A percentile compares a stretch with the other conserved stretches of the same genome.
These are phyloP conservation scores for Sarcoramphus papa DNA, from an alignment of 2,797 vertebrate species.

Conservation along the genomic window DNA sequence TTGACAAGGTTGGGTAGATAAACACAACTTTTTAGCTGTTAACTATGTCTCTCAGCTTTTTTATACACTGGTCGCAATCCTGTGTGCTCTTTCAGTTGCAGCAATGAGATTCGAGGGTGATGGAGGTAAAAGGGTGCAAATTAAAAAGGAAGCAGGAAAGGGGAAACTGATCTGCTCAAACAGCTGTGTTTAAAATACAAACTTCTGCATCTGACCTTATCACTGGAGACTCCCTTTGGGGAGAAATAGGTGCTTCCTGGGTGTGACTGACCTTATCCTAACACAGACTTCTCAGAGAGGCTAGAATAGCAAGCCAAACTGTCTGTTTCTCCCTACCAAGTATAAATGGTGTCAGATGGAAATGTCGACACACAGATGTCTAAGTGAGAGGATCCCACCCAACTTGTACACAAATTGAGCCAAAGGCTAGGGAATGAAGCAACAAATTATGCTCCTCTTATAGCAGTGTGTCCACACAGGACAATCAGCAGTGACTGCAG, in stretches of 20 bases:
- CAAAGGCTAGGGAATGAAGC: not conserved
- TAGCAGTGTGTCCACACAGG: not conserved
- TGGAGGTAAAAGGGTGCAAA: not conserved
- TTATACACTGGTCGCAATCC: not conserved
- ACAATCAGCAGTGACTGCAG: not conserved
- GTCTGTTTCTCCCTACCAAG: not conserved
- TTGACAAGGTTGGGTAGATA: not conserved
- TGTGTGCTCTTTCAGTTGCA: not conserved
- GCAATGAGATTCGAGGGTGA: not conserved
- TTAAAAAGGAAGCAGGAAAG: not conserved
- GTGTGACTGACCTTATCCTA: not conserved
- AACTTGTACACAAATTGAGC: not conserved
- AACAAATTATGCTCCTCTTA: not conserved
- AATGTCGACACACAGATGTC: not conserved
- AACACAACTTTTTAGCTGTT: not conserved
- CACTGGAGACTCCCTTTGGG: not conserved
- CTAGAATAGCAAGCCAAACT: not conserved
- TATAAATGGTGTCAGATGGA: not conserved
- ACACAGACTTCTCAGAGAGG: not conserved
- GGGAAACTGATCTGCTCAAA: constrained; percentile 1
- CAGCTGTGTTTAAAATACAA: not conserved
- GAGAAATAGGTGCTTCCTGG: not conserved
- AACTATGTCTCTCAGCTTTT: not conserved
- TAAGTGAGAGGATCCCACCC: not conserved
- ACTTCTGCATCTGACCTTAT: not conserved